Evolutionary conservation across 2,888 invertebrate species (phyloP), one percentile per base, ranked within the genome.

Genomic region (Xestia ashworthii): DNA sequence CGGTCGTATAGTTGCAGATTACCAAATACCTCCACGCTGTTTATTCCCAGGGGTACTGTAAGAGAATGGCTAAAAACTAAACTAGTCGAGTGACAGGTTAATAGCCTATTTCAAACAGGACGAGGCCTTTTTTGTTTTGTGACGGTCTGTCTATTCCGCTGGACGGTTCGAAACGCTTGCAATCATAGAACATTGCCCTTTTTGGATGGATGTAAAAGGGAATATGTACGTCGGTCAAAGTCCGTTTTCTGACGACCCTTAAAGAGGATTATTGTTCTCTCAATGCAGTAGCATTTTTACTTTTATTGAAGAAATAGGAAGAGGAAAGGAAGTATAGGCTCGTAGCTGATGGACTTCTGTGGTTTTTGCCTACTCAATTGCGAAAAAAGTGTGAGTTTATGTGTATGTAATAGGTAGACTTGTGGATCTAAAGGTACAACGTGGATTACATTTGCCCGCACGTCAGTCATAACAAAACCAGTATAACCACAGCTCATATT

Each of bases 81-180:
- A 38, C 64, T 77, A 50, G 50, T 38, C 32, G 19, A 62, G 46
- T 71, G 62, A 55, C 48, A 74, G 25, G 55, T 76, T 68, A 66
- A 62, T 60, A 53, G 14, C n/a, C 64, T 46, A 71, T 79, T 76
- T 64, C 14, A 65, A 80, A 68, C 50, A 14, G 58, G 14, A 71
- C 50, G 32, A 25, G 53, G 71, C 25, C 38, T n/a, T 38, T 25
- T 60, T 16, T 55, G n/a, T 25, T 60, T 72, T 68, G 25, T 66
- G 44, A 60, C 11, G 32, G 19, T 5, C 12, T 5, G 48, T 70
- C 32, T 64, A 41, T 44, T 71, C 66, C 44, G 9, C 22, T 25
- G 6, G 44, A 48, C 16, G 16, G n/a, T 14, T 16, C n/a, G 11
- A 64, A 67, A n/a, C 3, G 19, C 19, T 44, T 12, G 11, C 50